Percentiles rank a stretch among this genome's conserved stretches.
phyloP scores from a whole-genome alignment of 2,113 vertebrate genomes.

The Tricholaema leucomelas region DNA sequence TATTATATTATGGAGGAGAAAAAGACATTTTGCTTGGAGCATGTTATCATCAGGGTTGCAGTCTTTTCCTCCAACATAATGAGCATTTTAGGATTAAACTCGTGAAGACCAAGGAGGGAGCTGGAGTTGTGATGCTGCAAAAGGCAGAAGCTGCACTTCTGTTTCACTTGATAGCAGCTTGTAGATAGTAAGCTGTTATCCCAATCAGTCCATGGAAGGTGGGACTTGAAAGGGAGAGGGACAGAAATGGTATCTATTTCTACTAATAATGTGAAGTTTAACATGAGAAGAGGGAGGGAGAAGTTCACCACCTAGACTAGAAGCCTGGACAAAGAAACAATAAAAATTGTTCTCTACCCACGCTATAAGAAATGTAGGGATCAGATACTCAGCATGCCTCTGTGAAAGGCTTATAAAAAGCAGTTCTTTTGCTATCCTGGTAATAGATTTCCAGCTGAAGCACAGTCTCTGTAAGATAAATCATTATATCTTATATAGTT shows the following conservation, averaged over 20 bases:
- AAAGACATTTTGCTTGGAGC: not conserved
- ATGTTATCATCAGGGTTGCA: not conserved
- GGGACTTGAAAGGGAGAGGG: not conserved
- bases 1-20: not conserved
- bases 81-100: not conserved
- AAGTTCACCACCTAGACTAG: not conserved
- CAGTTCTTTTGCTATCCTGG: not conserved
- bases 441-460: constrained; percentile 4
- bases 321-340: not conserved
- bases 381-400: not conserved
- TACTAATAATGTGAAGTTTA: not conserved
- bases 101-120: not conserved
- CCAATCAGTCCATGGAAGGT: accelerated
- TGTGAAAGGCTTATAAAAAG: not conserved
- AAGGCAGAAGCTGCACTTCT: not conserved
- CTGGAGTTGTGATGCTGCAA: not conserved
- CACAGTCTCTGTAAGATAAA: not conserved
- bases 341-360: not conserved
- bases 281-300: not conserved
- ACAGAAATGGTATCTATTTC: not conserved
- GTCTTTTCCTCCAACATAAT: not conserved
- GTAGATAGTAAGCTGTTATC: not conserved
- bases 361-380: not conserved
- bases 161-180: not conserved
- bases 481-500: not conserved